A percentile compares a stretch with the other conserved stretches of the same genome.
phyloP scores from a whole-genome alignment of 2,797 vertebrate genomes.

The Fratercula arctica region DNA sequence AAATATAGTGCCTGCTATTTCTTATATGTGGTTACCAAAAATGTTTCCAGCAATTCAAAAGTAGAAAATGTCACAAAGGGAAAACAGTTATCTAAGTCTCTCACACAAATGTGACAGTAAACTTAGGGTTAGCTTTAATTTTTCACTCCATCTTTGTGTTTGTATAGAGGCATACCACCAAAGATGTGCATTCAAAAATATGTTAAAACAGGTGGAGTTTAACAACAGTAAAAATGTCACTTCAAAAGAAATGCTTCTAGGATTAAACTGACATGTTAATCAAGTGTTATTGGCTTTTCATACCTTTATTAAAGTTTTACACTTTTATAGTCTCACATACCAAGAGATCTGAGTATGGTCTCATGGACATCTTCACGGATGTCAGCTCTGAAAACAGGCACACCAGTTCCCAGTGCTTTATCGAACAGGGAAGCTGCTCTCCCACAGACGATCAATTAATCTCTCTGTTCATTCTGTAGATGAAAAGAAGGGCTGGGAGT shows the following conservation, averaged over 20 bases:
- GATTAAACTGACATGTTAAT: background rate
- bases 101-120: background rate
- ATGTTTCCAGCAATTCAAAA: background rate
- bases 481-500: background rate
- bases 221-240: background rate
- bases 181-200: background rate
- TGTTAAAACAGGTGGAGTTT: background rate
- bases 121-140: background rate
- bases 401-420: background rate
- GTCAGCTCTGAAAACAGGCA: background rate
- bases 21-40: background rate
- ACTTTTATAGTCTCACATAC: background rate
- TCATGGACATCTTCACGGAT: background rate
- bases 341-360: background rate
- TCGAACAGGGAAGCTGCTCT: background rate
- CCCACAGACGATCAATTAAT: background rate
- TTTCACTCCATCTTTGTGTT: background rate
- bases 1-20: background rate
- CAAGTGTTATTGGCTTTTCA: background rate
- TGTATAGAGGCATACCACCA: background rate
- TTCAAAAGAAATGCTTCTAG: background rate
- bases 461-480: background rate
- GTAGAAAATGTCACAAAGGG: background rate
- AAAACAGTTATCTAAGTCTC: background rate
- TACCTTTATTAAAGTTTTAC: background rate